These are phyloP conservation scores for Pelochelys cantorii DNA, from an alignment of 2,797 vertebrate genomes.

Conservation along the genomic window DNA sequence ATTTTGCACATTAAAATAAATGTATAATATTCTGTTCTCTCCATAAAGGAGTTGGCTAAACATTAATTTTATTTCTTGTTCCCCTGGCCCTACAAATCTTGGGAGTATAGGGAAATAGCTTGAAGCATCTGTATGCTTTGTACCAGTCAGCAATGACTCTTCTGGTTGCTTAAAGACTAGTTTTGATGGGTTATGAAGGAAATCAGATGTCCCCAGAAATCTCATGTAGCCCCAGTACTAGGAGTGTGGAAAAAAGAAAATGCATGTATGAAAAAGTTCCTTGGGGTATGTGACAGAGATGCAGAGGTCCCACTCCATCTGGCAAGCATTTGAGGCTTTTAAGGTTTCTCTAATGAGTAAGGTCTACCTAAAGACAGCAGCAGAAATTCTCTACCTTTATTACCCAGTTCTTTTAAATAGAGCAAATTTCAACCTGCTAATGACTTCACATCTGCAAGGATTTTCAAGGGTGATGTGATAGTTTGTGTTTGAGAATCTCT, in stretches of 20 bases:
- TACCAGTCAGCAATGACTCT: neutral
- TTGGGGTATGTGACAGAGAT: neutral
- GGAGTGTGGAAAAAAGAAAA: neutral
- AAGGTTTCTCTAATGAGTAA: neutral
- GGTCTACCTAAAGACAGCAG: constrained; percentile 41
- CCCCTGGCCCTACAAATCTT: neutral
- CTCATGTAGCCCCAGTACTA: neutral
- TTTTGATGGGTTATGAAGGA: neutral
- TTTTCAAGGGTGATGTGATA: constrained; percentile 25
- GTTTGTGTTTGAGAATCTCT: neutral
- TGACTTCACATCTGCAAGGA: neutral
- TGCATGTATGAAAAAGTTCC: neutral
- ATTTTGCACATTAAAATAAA: neutral
- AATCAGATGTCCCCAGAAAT: neutral
- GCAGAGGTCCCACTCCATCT: neutral
- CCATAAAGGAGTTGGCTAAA: neutral
- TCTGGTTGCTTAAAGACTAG: neutral
- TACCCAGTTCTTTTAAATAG: constrained; percentile 33
- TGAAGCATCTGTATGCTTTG: neutral
- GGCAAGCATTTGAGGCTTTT: constrained; percentile 17
- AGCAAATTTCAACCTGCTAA: constrained; percentile 26
- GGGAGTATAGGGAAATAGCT: neutral
- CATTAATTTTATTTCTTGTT: neutral
- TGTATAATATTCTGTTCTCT: neutral
- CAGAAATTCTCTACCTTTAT: constrained; percentile 42